Evolutionary conservation across 2,797 vertebrate genomes (phyloP).

Genomic region (Alosa sapidissima): DNA sequence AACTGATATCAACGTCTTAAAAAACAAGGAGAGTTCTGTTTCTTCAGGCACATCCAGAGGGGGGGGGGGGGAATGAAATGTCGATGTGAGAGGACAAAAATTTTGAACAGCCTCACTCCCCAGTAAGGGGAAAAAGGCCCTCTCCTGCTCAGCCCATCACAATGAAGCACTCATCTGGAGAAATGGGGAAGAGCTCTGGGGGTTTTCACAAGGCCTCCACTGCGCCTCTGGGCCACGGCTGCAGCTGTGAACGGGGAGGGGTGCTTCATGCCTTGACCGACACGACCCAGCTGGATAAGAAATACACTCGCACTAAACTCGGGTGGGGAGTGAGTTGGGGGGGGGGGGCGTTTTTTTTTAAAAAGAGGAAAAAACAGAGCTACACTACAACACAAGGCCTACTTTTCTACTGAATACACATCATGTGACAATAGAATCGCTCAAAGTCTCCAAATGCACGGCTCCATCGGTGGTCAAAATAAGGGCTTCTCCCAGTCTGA

Average conservation of each 20-base stretch:
- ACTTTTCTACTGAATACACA: constrained; percentile 26
- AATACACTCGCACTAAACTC: constrained; percentile 24
- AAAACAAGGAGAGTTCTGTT: constrained; percentile 15
- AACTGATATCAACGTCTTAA: not conserved
- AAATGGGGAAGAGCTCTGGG: constrained; percentile 36
- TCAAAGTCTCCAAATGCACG: not conserved
- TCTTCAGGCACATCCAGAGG: not conserved
- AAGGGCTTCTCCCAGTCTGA: not conserved
- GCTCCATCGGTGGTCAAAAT: constrained; percentile 29
- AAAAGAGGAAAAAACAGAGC: not conserved
- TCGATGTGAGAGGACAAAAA: not conserved
- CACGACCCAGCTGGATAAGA: constrained; percentile 45
- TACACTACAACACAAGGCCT: constrained; percentile 24
- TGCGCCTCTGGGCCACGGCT: constrained; percentile 40
- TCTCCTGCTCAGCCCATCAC: constrained; percentile 36
- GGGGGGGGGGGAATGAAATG: not conserved
- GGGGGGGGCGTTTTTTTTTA: not conserved
- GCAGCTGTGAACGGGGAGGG: constrained; percentile 41
- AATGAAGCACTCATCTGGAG: constrained; percentile 44
- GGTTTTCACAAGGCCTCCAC: constrained; percentile 39
- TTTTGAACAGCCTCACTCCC: not conserved
- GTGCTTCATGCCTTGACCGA: constrained; percentile 34
- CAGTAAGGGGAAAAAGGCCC: constrained; percentile 16
- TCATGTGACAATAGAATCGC: constrained; percentile 38
- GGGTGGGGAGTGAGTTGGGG: not conserved